Evolutionary conservation across 2,888 invertebrate genomes (phyloP).

Genomic region (Heliconius cydno): DNA sequence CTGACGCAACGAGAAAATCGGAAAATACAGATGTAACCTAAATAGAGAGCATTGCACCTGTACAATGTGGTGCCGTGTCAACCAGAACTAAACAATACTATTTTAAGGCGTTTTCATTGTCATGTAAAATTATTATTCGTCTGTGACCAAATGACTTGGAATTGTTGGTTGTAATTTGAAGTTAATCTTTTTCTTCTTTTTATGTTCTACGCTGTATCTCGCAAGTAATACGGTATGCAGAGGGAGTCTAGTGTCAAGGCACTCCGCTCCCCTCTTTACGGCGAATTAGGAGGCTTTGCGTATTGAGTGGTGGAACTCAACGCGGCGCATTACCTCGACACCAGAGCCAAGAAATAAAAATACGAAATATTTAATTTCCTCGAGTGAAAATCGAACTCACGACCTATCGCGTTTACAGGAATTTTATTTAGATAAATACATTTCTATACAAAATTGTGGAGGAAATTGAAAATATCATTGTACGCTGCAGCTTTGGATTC

Average conservation of each 20-base stretch:
- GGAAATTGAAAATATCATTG: not conserved
- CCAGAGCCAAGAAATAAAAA: no score
- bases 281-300: no score
- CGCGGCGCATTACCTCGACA: no score
- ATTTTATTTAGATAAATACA: not conserved
- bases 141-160: not conserved
- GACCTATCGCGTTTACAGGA: no score
- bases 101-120: constrained; percentile 15
- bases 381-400: no score
- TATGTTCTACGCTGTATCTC: no score
- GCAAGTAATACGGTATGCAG: no score
- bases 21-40: constrained; percentile 68
- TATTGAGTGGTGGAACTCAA: no score
- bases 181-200: no score
- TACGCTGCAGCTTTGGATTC: not conserved
- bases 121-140: constrained; percentile 17
- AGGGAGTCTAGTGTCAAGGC: no score
- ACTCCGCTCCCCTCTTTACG: no score
- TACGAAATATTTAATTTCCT: no score
- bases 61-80: constrained; percentile 19
- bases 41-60: constrained; percentile 68
- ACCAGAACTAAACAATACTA: constrained; percentile 13
- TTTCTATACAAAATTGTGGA: not conserved
- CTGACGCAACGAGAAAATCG: constrained; percentile 66
- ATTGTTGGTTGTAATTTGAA: not conserved